A percentile compares a stretch with the other conserved stretches of the same genome.
These are phyloP conservation scores for Catalaphyllia jardinei DNA, from an alignment of 64 coral and sea anemone species.

Conservation along the genomic window DNA sequence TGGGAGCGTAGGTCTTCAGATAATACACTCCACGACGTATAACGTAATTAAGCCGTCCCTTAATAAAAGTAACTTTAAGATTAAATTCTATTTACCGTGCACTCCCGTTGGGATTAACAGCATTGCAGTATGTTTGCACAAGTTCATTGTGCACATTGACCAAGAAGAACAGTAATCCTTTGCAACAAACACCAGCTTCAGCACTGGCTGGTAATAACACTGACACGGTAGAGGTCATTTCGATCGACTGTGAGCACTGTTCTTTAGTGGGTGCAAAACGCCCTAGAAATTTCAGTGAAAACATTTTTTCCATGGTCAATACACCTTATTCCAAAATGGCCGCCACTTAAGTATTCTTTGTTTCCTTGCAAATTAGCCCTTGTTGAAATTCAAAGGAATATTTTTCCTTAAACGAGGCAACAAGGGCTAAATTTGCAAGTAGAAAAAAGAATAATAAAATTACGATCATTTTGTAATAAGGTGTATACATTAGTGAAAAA, in stretches of 20 bases:
- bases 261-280: conserved; percentile 51
- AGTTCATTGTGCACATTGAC: conserved; percentile 72
- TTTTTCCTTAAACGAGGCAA: too few relatives aligned
- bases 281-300: conserved; percentile 8
- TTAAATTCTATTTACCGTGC: neutral
- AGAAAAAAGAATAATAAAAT: too few relatives aligned
- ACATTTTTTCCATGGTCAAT: neutral
- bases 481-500: too few relatives aligned
- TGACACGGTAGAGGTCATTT: conserved; percentile 26
- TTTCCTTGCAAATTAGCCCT: too few relatives aligned
- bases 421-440: too few relatives aligned
- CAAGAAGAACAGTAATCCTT: conserved; percentile 57
- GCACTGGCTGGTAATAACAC: conserved; percentile 43
- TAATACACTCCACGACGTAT: too few relatives aligned
- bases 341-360: too few relatives aligned
- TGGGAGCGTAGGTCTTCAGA: too few relatives aligned
- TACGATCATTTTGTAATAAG: too few relatives aligned
- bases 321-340: neutral
- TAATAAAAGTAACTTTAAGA: too few relatives aligned
- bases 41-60: too few relatives aligned
- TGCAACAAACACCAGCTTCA: conserved; percentile 53
- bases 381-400: too few relatives aligned
- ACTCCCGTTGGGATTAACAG: neutral
- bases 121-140: conserved; percentile 39
- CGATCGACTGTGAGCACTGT: conserved; percentile 24